Base-by-base conservation (phyloP, 1,140 invertebrate species). In the Anthonomus grandis region DNA sequence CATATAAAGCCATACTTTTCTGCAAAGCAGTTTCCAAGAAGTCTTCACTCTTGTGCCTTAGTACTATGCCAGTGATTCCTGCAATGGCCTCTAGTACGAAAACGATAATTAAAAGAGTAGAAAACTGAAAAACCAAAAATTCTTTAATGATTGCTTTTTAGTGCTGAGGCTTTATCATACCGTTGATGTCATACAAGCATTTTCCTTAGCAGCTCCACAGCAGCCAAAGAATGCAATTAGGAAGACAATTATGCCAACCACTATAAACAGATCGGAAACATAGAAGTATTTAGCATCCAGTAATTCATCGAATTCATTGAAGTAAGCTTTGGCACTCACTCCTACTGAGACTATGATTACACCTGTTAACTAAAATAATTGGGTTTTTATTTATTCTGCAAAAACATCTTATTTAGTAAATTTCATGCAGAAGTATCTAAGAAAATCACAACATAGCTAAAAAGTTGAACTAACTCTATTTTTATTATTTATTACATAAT, bases 211-310 rank as follows among this genome's bases (percentile, higher is more conserved):
- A 13, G 90, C 90, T 15, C 91, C 91, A 60, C 89, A 93, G 75
- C 90, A 93, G 57, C 91, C 91, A 58, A 93, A 86, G 78, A 92
- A 91, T 21, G 89, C 86, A 9, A 91, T 86, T 34, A 91, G 76
- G 68, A 91, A 89, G 62, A 91, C 85, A 41, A 90, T 81, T 8
- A 84, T 72, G 12, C 89, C 90, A 15, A 91, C 83, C 58, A 89
- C 80, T 64, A 92, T 90, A 60, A 93, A 80, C 21, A 93, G 76
- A 39, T 90, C 81, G 10, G 89, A 86, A 10, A 81, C 82, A 0
- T 86, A 84, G 60, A 85, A 85, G 65, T 89, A 83, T 49, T 67
- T 70, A 53, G 75, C 65, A 67, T 85, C 82, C 59, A 85, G 75
- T 67, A 88, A 81, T 50, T 82, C 79, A n/a, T 79, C 77, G 69